A percentile compares a stretch with the other conserved stretches of the same genome.
Conservation (phyloP, 2,113 vertebrate species). For the Peucedramus taeniatus region DNA sequence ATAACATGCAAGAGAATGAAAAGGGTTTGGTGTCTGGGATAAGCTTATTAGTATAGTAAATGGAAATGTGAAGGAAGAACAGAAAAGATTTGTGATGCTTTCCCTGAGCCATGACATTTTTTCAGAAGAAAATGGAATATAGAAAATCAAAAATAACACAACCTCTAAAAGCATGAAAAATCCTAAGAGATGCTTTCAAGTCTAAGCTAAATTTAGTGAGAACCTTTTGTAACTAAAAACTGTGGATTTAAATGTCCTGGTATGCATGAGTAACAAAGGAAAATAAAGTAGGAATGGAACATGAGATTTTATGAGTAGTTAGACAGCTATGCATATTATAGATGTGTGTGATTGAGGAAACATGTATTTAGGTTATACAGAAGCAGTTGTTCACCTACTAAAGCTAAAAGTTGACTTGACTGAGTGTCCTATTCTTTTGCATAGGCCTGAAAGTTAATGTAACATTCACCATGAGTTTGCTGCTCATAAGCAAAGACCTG, state of each 20-base stretch:
- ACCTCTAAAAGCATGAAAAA: not conserved
- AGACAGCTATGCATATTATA: not conserved
- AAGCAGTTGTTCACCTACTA: not conserved
- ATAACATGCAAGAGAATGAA: not conserved
- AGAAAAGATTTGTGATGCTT: not conserved
- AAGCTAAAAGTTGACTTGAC: not conserved
- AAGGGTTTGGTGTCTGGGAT: not conserved
- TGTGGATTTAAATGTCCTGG: not conserved
- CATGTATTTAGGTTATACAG: not conserved
- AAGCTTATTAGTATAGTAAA: not conserved
- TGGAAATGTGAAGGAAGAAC: not conserved
- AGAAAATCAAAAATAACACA: not conserved
- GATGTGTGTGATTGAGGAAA: not conserved
- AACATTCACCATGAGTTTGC: not conserved
- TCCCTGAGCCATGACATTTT: not conserved
- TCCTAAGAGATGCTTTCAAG: not conserved
- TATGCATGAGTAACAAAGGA: not conserved
- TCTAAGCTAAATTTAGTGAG: not conserved
- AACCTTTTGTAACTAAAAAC: not conserved
- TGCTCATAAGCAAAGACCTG: rapidly evolving
- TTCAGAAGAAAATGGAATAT: not conserved
- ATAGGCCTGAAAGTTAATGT: not conserved
- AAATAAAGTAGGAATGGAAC: not conserved
- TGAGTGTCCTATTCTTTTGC: not conserved
- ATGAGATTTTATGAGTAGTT: not conserved